Base-by-base conservation (phyloP, 2,888 invertebrate species). In the Megalurothrips usitatus region DNA sequence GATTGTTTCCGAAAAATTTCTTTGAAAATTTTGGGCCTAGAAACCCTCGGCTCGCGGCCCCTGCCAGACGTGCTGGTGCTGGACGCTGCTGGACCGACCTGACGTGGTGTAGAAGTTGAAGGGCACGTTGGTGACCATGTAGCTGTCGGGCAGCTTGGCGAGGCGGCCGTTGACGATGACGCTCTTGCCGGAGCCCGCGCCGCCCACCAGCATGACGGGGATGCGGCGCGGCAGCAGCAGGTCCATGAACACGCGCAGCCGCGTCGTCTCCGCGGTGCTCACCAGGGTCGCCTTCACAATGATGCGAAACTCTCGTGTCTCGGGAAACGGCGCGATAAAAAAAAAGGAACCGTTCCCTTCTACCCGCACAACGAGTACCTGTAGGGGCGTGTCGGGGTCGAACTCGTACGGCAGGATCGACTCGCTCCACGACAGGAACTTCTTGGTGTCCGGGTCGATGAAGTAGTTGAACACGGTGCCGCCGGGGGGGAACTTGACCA, bases 51-150 rank as follows among this genome's bases (percentile, higher is more conserved):
- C 49, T 14, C 9, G 49, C 49, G 52, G 14, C 52, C 52, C 52
- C 52, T 52, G 12, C 9, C 9, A 1, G 14, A 52, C 52, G 12
- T 52, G 12, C 52, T 52, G 1, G 1, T 52, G 14, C 52, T 11
- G 49, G 49, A 49, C n/a, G n/a, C n/a, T n/a, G n/a, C n/a, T n/a
- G n/a, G n/a, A 79, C 84, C 85, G 84, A 91, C 92, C 92, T 68
- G 97, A 97, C 0, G 96, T 95, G 0, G 97, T 97, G 86, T 98
- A 98, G 87, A 96, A 98, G 88, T 98, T 98, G 86, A 98, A 94
- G 0, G 97, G 96, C 19, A 96, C 96, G 87, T 96, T 97, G 11
- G 94, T 93, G 10, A 97, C 90, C 48, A 93, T 92, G 86, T 92
- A 97, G 3, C 75, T 78, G 12, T 95, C 94, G 0, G 94, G 89